Evolutionary conservation across 1,140 invertebrate species (phyloP).

Genomic region (Sarcophaga bullata): DNA sequence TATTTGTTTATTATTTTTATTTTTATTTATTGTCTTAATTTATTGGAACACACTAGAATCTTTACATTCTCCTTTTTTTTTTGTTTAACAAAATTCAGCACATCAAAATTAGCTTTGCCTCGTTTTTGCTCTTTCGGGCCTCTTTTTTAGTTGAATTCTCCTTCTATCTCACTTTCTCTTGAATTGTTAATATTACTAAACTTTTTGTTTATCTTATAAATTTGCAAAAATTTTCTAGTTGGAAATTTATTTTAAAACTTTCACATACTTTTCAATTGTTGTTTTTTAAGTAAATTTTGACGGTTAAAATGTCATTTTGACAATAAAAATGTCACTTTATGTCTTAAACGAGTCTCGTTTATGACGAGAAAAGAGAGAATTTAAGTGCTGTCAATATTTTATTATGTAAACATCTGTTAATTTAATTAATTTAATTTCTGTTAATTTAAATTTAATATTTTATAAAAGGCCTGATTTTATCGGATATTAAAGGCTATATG

Average conservation of each 20-base stretch:
- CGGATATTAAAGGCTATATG: too few relatives aligned
- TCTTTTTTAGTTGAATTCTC: not conserved
- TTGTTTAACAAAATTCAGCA: not conserved
- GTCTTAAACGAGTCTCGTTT: slow-evolving; percentile 12
- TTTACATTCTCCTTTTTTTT: not conserved
- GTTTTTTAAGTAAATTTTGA: not conserved
- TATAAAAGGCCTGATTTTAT: too few relatives aligned
- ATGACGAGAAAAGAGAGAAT: not conserved
- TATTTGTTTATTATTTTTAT: slow-evolving; percentile 13
- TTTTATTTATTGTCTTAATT: slow-evolving; percentile 19
- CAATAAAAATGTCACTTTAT: not conserved
- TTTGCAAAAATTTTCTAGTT: not conserved
- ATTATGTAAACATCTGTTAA: too few relatives aligned
- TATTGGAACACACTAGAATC: not conserved
- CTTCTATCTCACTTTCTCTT: not conserved
- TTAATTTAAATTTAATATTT: too few relatives aligned
- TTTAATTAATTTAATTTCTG: too few relatives aligned
- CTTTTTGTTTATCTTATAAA: not conserved
- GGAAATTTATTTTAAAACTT: not conserved
- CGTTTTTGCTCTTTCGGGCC: not conserved
- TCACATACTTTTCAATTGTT: not conserved
- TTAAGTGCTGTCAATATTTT: not conserved
- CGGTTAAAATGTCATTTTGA: not conserved
- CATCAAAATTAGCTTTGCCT: not conserved
- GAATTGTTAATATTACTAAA: not conserved